Evolutionary conservation across 2,113 vertebrate genomes (phyloP).

Genomic region (Dicerorhinus sumatrensis): DNA sequence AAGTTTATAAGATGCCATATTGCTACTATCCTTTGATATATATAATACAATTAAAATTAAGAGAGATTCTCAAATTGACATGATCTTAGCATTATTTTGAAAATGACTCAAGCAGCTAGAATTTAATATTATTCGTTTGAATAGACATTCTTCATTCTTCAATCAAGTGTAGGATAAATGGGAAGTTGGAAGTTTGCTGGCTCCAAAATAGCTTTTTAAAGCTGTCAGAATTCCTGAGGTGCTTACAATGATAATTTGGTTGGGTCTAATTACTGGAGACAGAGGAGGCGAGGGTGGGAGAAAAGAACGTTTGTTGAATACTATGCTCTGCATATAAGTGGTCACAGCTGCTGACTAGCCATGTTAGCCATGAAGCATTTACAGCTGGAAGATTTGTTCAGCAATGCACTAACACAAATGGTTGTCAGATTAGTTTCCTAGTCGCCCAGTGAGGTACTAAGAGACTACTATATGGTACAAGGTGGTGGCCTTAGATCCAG

Average conservation of each 20-base stretch:
- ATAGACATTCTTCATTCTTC: background rate
- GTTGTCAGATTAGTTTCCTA: background rate
- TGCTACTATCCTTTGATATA: background rate
- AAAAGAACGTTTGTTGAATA: background rate
- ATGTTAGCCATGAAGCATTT: background rate
- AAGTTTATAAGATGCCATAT: background rate
- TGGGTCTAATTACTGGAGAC: background rate
- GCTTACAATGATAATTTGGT: background rate
- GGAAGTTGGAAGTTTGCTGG: background rate
- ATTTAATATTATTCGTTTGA: background rate
- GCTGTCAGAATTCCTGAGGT: background rate
- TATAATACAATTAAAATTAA: background rate
- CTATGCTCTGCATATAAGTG: background rate
- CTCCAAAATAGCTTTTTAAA: background rate
- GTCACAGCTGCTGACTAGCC: background rate
- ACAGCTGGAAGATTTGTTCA: background rate
- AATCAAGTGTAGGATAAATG: background rate
- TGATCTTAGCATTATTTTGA: background rate
- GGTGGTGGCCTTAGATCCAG: background rate
- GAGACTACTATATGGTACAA: background rate
- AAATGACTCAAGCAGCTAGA: background rate
- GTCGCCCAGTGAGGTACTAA: background rate
- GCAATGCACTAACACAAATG: background rate
- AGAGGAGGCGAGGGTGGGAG: background rate
- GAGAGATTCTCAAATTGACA: background rate